Evolutionary conservation across 2,113 vertebrate species (phyloP).

Genomic region (Pseudois nayaur): DNA sequence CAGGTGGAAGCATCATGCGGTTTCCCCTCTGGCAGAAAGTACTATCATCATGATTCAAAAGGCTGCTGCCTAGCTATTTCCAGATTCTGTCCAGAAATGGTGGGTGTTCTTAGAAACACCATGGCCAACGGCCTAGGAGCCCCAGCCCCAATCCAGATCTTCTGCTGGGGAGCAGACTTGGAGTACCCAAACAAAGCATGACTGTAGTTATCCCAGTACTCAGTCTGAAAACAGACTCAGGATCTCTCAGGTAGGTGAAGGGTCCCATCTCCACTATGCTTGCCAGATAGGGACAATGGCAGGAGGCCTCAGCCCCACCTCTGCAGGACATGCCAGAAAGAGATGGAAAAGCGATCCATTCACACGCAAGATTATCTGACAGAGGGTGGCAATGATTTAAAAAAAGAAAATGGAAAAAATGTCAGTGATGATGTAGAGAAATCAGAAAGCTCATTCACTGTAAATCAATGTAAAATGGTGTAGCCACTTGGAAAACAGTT

Average conservation of each 20-base stretch:
- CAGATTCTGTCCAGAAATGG: background rate
- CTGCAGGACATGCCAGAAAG: background rate
- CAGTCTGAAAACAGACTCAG: background rate
- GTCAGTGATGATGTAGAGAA: background rate
- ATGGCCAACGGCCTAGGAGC: background rate
- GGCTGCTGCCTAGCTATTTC: background rate
- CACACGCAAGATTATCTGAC: background rate
- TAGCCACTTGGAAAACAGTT: background rate
- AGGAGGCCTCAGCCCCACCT: background rate
- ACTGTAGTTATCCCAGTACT: background rate
- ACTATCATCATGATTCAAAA: background rate
- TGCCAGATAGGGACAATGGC: too few relatives aligned
- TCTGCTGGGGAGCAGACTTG: background rate
- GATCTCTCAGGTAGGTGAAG: background rate
- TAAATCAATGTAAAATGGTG: background rate
- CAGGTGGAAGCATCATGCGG: background rate
- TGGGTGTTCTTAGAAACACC: too few relatives aligned
- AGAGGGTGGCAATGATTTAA: background rate
- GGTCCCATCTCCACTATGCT: background rate
- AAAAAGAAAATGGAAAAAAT: background rate
- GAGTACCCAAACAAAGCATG: background rate
- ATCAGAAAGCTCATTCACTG: rapidly evolving
- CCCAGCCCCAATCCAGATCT: background rate
- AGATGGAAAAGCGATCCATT: background rate
- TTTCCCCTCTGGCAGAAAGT: background rate